These are phyloP conservation scores for Acanthurus tractus DNA, from an alignment of 2,797 vertebrate genomes.

Conservation along the genomic window DNA sequence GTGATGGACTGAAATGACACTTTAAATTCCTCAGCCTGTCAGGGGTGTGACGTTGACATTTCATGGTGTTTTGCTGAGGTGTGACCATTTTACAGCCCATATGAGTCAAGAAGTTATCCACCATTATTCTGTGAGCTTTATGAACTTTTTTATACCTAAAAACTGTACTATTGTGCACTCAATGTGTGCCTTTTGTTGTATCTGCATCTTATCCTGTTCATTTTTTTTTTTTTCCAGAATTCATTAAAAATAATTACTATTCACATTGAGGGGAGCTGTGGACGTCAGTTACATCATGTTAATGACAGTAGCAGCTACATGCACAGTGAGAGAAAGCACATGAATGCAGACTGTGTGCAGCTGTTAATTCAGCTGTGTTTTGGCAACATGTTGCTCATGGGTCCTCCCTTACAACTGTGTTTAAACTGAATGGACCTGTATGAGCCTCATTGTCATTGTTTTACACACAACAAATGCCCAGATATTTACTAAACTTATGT, in stretches of 20 bases:
- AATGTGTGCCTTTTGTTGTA: no score
- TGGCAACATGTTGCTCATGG: not conserved
- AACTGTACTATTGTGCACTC: no score
- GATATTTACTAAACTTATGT: conserved; percentile 19
- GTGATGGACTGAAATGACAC: conserved; percentile 34
- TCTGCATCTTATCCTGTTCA: no score
- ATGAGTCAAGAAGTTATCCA: not conserved
- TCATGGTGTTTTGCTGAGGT: not conserved
- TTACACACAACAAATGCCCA: conserved; percentile 11
- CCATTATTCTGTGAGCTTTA: not conserved
- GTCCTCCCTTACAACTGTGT: not conserved
- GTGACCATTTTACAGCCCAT: not conserved
- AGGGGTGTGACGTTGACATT: not conserved
- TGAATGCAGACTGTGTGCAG: not conserved
- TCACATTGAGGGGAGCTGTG: not conserved
- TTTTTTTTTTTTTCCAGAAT: not conserved
- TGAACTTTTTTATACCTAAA: no score
- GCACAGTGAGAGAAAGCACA: conserved; percentile 4
- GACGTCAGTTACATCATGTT: not conserved
- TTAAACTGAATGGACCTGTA: not conserved
- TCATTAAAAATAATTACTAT: not conserved
- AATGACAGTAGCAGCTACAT: not conserved
- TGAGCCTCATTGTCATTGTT: conserved; percentile 1
- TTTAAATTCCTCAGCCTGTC: not conserved
- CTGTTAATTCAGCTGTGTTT: conserved; percentile 32